Evolutionary conservation across 2,797 vertebrate species (phyloP).

Genomic region (Columba guinea): DNA sequence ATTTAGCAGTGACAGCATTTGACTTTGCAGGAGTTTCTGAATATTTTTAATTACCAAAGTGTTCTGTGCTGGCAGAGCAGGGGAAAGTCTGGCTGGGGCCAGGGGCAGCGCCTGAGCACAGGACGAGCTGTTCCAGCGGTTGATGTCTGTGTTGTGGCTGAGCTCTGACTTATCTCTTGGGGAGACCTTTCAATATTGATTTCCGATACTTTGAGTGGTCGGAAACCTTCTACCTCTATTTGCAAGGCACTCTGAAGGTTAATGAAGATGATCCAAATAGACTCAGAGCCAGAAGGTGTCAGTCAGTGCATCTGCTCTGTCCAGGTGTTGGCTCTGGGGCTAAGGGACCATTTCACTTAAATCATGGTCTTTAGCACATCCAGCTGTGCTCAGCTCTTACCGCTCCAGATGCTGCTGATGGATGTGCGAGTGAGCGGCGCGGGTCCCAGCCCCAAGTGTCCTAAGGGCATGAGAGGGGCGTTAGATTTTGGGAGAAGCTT

Average conservation of each 20-base stretch:
- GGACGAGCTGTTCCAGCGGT: background rate
- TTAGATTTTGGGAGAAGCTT: background rate
- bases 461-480: no score
- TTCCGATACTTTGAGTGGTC: background rate
- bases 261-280: background rate
- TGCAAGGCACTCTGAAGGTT: background rate
- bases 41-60: background rate
- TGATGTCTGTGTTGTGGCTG: background rate
- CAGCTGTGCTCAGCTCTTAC: background rate
- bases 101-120: rapidly evolving
- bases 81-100: background rate
- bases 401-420: background rate
- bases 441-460: background rate
- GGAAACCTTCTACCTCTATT: background rate
- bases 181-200: background rate
- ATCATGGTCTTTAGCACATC: background rate
- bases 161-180: background rate
- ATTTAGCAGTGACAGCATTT: background rate
- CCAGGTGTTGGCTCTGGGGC: background rate
- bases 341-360: background rate
- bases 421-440: rapidly evolving
- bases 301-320: background rate
- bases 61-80: background rate
- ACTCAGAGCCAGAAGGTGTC: background rate
- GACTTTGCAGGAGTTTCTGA: background rate